phyloP scores from a whole-genome alignment of 2,888 invertebrate genomes.

The Mesoligia furuncula region DNA sequence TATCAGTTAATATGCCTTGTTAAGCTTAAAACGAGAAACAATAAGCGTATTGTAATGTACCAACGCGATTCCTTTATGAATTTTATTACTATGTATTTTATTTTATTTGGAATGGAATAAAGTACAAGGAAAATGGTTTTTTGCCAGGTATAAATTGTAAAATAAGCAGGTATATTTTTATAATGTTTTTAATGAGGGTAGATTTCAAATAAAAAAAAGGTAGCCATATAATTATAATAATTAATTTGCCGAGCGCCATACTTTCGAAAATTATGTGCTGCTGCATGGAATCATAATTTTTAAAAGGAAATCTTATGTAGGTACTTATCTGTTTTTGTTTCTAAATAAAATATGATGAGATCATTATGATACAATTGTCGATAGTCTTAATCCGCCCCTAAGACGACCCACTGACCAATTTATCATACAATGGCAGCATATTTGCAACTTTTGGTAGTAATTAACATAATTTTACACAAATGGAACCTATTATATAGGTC shows the following conservation, averaged over 20 bases:
- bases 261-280: not conserved
- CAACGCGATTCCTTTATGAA: constrained; percentile 18
- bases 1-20: constrained; percentile 57
- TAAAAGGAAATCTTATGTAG: not conserved
- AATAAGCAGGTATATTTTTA: not conserved
- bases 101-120: not conserved
- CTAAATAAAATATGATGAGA: not conserved
- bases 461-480: not conserved
- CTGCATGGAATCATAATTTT: not conserved
- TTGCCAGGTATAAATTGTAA: not conserved
- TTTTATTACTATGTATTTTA: not conserved
- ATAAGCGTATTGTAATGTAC: not conserved
- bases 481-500: constrained; percentile 11
- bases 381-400: too few species aligned
- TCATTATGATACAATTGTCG: not conserved
- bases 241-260: not conserved
- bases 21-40: constrained; percentile 39
- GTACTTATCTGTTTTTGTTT: not conserved
- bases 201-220: not conserved
- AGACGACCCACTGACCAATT: too few species aligned
- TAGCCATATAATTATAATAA: not conserved
- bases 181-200: constrained; percentile 18
- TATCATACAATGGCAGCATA: not conserved
- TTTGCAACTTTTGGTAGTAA: not conserved
- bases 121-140: not conserved